Base-by-base conservation (phyloP, 2,888 invertebrate genomes). In the Alentia gelatinosa region DNA sequence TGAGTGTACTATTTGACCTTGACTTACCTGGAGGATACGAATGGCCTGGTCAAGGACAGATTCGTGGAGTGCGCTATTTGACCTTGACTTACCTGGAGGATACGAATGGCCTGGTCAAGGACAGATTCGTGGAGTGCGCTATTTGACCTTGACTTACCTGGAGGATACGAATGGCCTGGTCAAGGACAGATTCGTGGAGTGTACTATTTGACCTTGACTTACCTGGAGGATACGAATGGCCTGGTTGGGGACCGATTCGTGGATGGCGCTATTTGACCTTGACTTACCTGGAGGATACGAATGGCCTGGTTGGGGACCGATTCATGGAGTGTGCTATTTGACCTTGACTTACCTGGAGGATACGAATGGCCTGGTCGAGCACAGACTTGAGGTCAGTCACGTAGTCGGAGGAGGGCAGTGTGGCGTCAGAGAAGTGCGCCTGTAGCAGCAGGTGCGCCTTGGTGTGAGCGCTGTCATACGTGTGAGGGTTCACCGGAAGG, bases 361-460 rank as follows among this genome's bases (percentile, higher is more conserved):
- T 98, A 95, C 99, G 97, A 75, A 99, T 98, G 30, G 99, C 97
- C 96, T 99, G 99, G 96, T 99, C 99, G 89, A 99, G 97, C 0
- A 99, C 98, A 23, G 98, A 98, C 96, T 99, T 99, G 56, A 98
- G 97, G 96, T 99, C 99, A 0, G 99, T 99, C 90, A 97, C 96
- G 96, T 99, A 99, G 96, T 99, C 99, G 0, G 98, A 97, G 94
- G 98, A 98, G 0, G 99, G 99, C 90, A 99, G 96, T 42, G 97
- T 96, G 7, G 98, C 95, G 75, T 98, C 97, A n/a, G 98, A 97
- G 96, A 99, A 98, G 96, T 99, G 99, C 19, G 99, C 98, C 89
- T 99, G 99, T 12, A 99, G 97, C 90, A 99, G 96, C 7, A 99
- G 96, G 96, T 98, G 98, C 7, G 99, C 98, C 97, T 99, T 99